Conservation (phyloP, 2,797 vertebrate species). For the Danio aesculapii region DNA sequence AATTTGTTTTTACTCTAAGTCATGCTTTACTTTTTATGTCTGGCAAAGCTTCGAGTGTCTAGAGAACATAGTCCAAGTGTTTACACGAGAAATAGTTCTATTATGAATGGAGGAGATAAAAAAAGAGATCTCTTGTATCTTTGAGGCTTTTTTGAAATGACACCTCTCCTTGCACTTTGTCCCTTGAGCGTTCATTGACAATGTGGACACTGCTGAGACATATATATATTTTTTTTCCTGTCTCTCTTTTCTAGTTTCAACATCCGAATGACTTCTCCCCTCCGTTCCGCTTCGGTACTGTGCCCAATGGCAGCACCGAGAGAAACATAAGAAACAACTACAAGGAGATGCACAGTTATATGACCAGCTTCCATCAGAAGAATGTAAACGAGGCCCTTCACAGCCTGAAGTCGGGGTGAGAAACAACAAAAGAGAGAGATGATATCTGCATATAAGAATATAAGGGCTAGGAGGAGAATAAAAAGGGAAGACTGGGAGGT, state of each 20-base stretch:
- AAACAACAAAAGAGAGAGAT: constrained; percentile 21
- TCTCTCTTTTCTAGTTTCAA: constrained; percentile 86
- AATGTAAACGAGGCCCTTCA: constrained; percentile 95
- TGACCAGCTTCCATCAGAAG: constrained; percentile 99
- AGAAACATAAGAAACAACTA: constrained; percentile 99
- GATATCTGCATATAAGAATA: constrained; percentile 23
- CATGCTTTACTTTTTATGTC: constrained; percentile 46
- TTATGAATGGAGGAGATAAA: constrained; percentile 17
- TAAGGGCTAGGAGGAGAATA: constrained; percentile 23
- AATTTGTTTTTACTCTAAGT: constrained; percentile 47
- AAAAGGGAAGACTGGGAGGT: constrained; percentile 8
- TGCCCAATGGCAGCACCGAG: constrained; percentile 98
- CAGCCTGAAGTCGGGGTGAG: constrained; percentile 96
- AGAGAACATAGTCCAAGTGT: constrained; percentile 26
- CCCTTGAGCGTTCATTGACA: constrained; percentile 33
- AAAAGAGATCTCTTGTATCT: constrained; percentile 23
- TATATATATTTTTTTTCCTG: constrained; percentile 6
- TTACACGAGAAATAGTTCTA: constrained; percentile 38
- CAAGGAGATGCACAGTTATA: constrained; percentile 97
- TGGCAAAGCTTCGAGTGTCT: constrained; percentile 41
- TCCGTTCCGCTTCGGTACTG: constrained; percentile 97
- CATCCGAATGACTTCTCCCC: constrained; percentile 98
- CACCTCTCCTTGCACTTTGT: constrained; percentile 8
- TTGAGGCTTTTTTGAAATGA: constrained; percentile 23
- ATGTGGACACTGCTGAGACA: constrained; percentile 11